Evolutionary conservation across 2,113 vertebrate species (phyloP).

Genomic region (Tringa solitaria): DNA sequence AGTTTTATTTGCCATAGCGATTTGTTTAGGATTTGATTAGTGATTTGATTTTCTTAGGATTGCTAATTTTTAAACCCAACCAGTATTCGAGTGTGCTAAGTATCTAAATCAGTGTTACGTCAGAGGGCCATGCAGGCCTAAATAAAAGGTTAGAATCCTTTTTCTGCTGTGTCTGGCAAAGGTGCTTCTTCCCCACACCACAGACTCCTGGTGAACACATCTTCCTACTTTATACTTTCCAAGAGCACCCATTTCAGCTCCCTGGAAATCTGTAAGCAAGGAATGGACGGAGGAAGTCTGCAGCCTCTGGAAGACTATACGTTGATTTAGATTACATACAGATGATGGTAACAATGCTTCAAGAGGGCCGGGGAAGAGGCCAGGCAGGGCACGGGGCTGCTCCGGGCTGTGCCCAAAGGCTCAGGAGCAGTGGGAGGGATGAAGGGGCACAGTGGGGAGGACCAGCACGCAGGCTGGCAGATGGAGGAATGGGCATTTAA

Average conservation of each 20-base stretch:
- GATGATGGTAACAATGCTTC: neutral
- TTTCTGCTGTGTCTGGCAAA: neutral
- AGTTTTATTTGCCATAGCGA: neutral
- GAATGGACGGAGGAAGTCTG: neutral
- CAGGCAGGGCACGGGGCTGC: fast-evolving
- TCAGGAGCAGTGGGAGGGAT: neutral
- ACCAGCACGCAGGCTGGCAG: neutral
- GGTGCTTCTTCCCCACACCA: neutral
- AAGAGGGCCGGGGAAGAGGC: fast-evolving
- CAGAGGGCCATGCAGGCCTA: neutral
- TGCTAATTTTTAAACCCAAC: neutral
- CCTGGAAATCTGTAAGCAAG: neutral
- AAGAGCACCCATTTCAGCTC: neutral
- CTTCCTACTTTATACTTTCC: neutral
- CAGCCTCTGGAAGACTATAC: neutral
- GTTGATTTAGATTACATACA: neutral
- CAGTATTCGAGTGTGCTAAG: fast-evolving
- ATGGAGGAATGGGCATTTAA: neutral
- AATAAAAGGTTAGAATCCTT: neutral
- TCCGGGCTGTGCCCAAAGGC: fast-evolving
- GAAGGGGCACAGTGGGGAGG: neutral
- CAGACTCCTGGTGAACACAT: neutral
- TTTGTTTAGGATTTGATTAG: neutral
- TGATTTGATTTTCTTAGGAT: neutral
- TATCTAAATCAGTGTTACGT: neutral